Evolutionary conservation across 2,888 invertebrate species (phyloP), one percentile per base, ranked within the genome.

Genomic region (Lasioglossum villosulum): DNA sequence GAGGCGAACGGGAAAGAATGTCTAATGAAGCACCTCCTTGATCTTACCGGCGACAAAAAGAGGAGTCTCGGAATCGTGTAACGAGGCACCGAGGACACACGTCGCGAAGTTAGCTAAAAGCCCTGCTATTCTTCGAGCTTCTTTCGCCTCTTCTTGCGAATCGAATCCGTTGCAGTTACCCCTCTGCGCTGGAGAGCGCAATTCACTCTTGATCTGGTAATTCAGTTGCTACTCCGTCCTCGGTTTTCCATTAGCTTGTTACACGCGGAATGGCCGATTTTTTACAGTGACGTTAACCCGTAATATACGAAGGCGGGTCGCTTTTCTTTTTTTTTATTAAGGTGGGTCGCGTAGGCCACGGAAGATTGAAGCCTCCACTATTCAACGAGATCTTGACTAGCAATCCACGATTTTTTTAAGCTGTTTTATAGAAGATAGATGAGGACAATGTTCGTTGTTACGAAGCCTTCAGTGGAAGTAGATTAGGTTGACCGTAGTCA

Each of bases 1-100:
- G 45, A 30, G 42, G 80, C 52, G 68, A 34, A 39, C 19, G 42
- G 75, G 70, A 74, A 78, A 80, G 86, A 83, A 83, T 80, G 80
- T 86, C 88, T 87, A 86, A 87, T 88, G 88, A 88, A 87, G 87
- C 84, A 71, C 63, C 84, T 80, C 87, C 87, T 86, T 84, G 82
- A 80, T 86, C 84, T 80, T 82, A 83, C 70, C n/a, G 56, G 75
- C 23, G 66, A 85, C 30, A 68, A 75, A 80, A 82, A 75, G 45
- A 63, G 5, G 75, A 59, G 56, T 37, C 70, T 71, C 56, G 66
- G 66, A 74, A 82, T 77, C 68, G 79, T 59, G 75, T 74, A 82
- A 77, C 72, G 84, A 84, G 84, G 2, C 78, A 76, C 73, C n/a
- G 75, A 86, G 83, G 68, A 66, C 56, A 56, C 52, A 68, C 78